These are phyloP conservation scores for Sipha maydis DNA, from an alignment of 2,888 invertebrate genomes.

Conservation along the genomic window DNA sequence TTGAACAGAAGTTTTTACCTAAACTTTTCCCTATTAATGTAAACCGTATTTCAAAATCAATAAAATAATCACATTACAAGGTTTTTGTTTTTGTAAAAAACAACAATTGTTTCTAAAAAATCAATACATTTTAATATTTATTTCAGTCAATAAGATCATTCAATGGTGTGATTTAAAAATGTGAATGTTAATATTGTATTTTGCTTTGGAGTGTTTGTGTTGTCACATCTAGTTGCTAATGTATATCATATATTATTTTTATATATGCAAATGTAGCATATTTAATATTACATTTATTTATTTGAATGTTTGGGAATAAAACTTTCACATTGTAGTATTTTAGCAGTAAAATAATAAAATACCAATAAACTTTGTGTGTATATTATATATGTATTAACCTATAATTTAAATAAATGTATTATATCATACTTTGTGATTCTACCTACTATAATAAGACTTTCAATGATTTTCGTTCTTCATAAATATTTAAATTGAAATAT, in stretches of 20 bases:
- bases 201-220: neutral
- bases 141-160: neutral
- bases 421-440: neutral
- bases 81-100: slow-evolving; percentile 20
- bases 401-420: neutral
- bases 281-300: slow-evolving; percentile 4
- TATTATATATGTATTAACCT: neutral
- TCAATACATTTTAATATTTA: neutral
- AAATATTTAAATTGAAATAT: neutral
- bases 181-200: neutral
- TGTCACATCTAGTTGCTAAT: neutral
- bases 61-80: slow-evolving; percentile 28
- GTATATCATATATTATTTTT: neutral
- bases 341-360: neutral
- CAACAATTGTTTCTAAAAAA: slow-evolving; percentile 6
- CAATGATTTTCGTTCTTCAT: neutral
- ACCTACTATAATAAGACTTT: neutral
- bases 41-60: slow-evolving; percentile 36
- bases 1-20: neutral
- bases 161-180: neutral
- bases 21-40: slow-evolving; percentile 38
- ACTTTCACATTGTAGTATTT: slow-evolving; percentile 31
- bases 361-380: neutral
- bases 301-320: neutral
- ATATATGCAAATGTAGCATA: no score